These are phyloP conservation scores for Pungitius pungitius DNA, from an alignment of 2,113 vertebrate genomes.

Conservation along the genomic window DNA sequence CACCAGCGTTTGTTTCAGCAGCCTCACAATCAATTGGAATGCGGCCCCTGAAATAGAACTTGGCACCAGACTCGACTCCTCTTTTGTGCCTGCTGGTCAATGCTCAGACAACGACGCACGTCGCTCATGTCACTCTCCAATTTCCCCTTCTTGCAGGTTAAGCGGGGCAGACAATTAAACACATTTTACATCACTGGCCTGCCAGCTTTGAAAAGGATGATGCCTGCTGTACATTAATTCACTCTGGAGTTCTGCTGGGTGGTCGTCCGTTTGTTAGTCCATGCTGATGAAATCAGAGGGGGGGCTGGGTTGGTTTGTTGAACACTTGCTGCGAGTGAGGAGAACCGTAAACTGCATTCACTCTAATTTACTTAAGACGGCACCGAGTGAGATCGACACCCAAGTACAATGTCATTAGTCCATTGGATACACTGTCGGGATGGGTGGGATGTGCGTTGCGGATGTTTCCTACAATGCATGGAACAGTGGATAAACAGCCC, in stretches of 20 bases:
- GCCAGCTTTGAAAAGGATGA: conserved; percentile 56
- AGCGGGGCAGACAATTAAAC: conserved; percentile 72
- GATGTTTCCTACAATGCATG: conserved; percentile 72
- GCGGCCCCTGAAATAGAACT: conserved; percentile 77
- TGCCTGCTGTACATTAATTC: conserved; percentile 61
- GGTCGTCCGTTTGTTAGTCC: conserved; percentile 73
- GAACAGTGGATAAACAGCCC: conserved; percentile 89
- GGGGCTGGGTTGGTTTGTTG: conserved; percentile 41
- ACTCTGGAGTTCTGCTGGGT: conserved; percentile 69
- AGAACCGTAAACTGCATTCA: conserved; percentile 53
- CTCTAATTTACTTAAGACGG: conserved; percentile 73
- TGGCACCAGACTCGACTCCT: conserved; percentile 70
- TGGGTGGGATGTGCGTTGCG: conserved; percentile 73
- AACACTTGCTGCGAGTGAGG: conserved; percentile 43
- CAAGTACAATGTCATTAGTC: conserved; percentile 70
- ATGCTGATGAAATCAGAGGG: conserved; percentile 78
- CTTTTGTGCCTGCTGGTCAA: conserved; percentile 76
- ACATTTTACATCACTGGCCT: conserved; percentile 73
- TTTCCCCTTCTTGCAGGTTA: conserved; percentile 43
- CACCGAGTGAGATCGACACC: conserved; percentile 61
- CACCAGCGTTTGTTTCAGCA: conserved; percentile 81
- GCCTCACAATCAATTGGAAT: conserved; percentile 81
- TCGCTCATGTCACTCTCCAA: conserved; percentile 76
- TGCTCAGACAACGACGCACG: conserved; percentile 69
- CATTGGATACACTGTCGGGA: conserved; percentile 67